These are phyloP conservation scores for Gastracanthus pulcherrimus DNA, from an alignment of 2,888 invertebrate species.

Conservation along the genomic window DNA sequence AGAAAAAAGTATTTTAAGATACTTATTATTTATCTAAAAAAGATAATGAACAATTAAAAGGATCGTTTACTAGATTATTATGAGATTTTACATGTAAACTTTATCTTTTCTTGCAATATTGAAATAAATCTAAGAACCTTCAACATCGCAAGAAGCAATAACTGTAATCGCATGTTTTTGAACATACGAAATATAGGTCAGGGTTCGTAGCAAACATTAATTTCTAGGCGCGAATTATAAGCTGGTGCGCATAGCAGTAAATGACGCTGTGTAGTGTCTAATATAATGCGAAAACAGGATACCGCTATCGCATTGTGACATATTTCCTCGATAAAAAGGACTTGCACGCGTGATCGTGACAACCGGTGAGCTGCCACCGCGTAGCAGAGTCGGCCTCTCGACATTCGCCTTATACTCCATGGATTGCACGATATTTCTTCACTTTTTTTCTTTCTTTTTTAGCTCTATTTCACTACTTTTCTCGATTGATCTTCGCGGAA, in stretches of 20 bases:
- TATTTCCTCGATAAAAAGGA: conserved; percentile 36
- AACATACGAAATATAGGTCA: conserved; percentile 4
- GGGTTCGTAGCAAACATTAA: neutral
- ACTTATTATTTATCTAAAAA: too few species aligned
- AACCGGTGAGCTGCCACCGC: too few species aligned
- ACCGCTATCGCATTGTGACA: conserved; percentile 33
- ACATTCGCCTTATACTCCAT: neutral
- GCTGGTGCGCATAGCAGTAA: neutral
- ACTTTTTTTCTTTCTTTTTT: neutral
- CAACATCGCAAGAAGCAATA: too few species aligned
- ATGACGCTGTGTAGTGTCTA: neutral
- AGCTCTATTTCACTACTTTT: neutral
- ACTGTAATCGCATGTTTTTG: neutral
- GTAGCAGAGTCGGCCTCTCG: too few species aligned
- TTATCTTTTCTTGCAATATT: too few species aligned
- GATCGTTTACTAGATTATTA: neutral
- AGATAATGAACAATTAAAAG: too few species aligned
- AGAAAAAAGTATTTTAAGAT: neutral
- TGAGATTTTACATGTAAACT: too few species aligned
- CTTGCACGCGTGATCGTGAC: neutral
- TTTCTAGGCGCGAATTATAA: neutral
- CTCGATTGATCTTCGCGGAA: conserved; percentile 2
- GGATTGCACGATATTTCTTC: neutral
- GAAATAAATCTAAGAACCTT: too few species aligned
- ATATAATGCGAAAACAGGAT: conserved; percentile 38